Percentiles rank a stretch among this genome's conserved stretches.
Evolutionary conservation across 2,888 invertebrate genomes (phyloP).

Genomic region (Schrankia costaestrigalis): DNA sequence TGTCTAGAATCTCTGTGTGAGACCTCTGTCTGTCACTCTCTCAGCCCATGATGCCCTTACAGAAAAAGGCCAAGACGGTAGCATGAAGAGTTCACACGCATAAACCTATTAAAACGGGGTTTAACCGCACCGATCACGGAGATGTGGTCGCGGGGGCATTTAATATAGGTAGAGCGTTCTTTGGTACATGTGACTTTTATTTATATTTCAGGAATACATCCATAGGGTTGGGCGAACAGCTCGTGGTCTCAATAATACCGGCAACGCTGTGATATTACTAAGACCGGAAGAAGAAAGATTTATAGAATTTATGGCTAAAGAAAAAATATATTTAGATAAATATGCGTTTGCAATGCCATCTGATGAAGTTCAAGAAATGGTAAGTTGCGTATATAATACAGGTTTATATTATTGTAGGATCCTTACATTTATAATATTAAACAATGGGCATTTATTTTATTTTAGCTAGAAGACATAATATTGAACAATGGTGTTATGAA

Average conservation of each 20-base stretch:
- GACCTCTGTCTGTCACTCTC: too few relatives aligned
- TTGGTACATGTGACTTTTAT: neutral
- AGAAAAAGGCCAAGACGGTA: too few relatives aligned
- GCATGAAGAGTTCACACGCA: neutral
- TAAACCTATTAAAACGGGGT: neutral
- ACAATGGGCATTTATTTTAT: constrained; percentile 2
- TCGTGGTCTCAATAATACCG: constrained; percentile 93
- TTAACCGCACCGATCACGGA: too few relatives aligned
- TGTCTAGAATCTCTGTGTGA: too few relatives aligned
- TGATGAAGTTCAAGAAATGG: constrained; percentile 59
- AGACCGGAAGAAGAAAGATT: constrained; percentile 97
- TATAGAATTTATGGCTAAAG: constrained; percentile 91
- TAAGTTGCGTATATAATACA: constrained; percentile 30
- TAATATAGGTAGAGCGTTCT: neutral
- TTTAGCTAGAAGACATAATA: constrained; percentile 94
- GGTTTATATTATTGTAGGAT: neutral
- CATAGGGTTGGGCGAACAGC: constrained; percentile 99
- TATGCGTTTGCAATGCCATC: constrained; percentile 71
- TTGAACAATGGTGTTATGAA: constrained; percentile 95
- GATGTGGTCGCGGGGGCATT: too few relatives aligned
- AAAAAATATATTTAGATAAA: constrained; percentile 95
- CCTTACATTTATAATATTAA: neutral
- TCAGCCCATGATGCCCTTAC: too few relatives aligned
- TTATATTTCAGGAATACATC: constrained; percentile 91
- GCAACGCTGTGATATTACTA: constrained; percentile 95